Conservation (phyloP, 2,113 vertebrate genomes). For the Paradoxurus hermaphroditus region DNA sequence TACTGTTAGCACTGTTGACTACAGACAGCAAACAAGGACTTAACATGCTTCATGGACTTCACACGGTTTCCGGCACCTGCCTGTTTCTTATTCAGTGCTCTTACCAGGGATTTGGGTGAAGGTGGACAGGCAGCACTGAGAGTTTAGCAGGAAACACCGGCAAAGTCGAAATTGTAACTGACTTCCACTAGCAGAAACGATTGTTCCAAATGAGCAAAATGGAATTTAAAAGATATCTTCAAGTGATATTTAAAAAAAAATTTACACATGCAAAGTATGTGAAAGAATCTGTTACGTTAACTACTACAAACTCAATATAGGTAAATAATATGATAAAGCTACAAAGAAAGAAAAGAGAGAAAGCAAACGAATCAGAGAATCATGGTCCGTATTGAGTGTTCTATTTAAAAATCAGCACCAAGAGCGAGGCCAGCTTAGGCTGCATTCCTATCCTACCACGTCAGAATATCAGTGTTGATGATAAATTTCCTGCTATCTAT, state of each 20-base stretch:
- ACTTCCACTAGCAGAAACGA: not conserved
- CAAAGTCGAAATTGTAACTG: not conserved
- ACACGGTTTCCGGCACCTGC: not conserved
- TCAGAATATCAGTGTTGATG: not conserved
- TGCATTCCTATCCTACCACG: too few relatives aligned
- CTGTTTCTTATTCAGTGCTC: not conserved
- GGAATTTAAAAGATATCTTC: not conserved
- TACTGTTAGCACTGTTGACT: not conserved
- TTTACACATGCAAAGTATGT: not conserved
- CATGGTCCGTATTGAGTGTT: not conserved
- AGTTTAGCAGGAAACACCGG: not conserved
- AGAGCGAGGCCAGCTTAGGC: not conserved
- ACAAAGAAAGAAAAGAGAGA: not conserved
- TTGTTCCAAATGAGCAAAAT: not conserved
- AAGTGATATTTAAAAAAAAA: not conserved
- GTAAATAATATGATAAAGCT: not conserved
- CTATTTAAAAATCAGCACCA: not conserved
- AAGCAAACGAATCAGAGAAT: not conserved
- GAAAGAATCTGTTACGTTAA: not conserved
- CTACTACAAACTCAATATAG: not conserved
- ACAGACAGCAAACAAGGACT: not conserved
- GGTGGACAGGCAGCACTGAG: not conserved
- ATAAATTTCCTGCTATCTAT: not conserved
- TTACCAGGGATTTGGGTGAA: not conserved
- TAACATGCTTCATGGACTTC: not conserved